A percentile compares a stretch with the other conserved stretches of the same genome.
These are phyloP conservation scores for Parasteatoda tepidariorum DNA, from an alignment of 1,140 invertebrate species.

Conservation along the genomic window DNA sequence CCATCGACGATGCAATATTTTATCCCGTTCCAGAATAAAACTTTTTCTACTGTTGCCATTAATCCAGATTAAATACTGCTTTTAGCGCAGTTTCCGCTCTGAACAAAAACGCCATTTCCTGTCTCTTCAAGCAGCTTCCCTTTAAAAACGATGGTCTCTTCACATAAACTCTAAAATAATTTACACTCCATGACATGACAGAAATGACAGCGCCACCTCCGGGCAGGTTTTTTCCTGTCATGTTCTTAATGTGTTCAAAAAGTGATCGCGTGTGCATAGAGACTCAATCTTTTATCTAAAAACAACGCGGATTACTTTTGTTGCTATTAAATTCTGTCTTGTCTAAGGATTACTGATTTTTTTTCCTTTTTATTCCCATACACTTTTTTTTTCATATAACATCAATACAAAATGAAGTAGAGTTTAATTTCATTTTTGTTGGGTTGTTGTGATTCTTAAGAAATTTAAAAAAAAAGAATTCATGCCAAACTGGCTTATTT, in stretches of 20 bases:
- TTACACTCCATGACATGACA: conserved; percentile 6
- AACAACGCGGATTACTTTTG: neutral
- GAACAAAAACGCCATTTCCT: conserved; percentile 50
- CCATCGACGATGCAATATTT: too few relatives aligned
- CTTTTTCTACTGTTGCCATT: too few relatives aligned
- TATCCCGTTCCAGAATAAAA: too few relatives aligned
- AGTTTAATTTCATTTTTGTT: too few relatives aligned
- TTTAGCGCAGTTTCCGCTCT: conserved; percentile 38
- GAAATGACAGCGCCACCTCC: neutral
- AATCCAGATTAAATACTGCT: conserved; percentile 43
- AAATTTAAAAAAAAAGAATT: too few relatives aligned
- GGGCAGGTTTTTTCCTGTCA: neutral
- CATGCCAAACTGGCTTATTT: too few relatives aligned
- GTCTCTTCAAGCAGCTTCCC: neutral
- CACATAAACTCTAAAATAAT: conserved; percentile 36
- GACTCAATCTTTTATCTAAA: neutral
- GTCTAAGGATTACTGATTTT: too few relatives aligned
- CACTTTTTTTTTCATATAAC: too few relatives aligned
- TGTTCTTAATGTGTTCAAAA: conserved; percentile 4
- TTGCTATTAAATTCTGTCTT: neutral
- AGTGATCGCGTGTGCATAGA: neutral
- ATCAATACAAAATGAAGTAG: too few relatives aligned
- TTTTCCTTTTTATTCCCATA: too few relatives aligned
- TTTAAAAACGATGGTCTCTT: neutral
- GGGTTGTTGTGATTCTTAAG: too few relatives aligned